These are phyloP conservation scores for Coptotermes formosanus DNA, from an alignment of 1,140 invertebrate genomes.

Conservation along the genomic window DNA sequence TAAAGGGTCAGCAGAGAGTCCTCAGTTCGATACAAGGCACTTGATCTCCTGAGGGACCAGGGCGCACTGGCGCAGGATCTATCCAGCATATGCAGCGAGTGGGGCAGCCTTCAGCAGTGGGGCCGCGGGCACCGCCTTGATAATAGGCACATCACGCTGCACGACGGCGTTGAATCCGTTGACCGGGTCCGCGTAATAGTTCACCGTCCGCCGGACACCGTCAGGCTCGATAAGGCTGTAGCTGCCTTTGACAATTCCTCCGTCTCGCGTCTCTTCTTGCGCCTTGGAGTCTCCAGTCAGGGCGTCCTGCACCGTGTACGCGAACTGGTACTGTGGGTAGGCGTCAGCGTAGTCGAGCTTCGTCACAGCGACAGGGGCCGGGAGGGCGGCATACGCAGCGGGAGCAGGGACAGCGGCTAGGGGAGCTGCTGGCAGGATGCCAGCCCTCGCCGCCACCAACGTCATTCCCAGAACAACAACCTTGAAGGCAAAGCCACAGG, in stretches of 20 bases:
- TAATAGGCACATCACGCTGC: slow-evolving; percentile 33
- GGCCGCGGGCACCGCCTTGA: slow-evolving; percentile 18
- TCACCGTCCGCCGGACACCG: slow-evolving; percentile 39
- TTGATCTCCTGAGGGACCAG: not conserved
- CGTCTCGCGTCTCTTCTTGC: slow-evolving; percentile 54
- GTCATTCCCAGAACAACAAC: slow-evolving; percentile 34
- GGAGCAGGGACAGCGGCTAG: slow-evolving; percentile 37
- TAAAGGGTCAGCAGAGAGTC: not conserved
- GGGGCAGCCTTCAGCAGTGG: slow-evolving; percentile 18
- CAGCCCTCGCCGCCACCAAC: slow-evolving; percentile 36
- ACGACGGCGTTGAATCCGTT: slow-evolving; percentile 37
- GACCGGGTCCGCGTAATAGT: slow-evolving; percentile 37
- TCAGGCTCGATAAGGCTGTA: slow-evolving; percentile 47
- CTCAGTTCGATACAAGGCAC: not conserved
- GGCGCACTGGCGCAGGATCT: not conserved
- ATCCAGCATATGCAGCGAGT: not conserved
- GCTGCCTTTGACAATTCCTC: slow-evolving; percentile 53
- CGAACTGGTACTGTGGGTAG: slow-evolving; percentile 53
- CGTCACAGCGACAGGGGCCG: slow-evolving; percentile 29
- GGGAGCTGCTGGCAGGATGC: slow-evolving; percentile 28
- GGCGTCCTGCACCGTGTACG: slow-evolving; percentile 54
- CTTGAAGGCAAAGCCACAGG: not conserved
- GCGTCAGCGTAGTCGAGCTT: slow-evolving; percentile 38
- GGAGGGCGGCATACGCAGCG: slow-evolving; percentile 33
- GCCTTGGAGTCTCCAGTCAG: slow-evolving; percentile 53